Percentiles rank a stretch among this genome's conserved stretches.
phyloP scores from a whole-genome alignment of 2,888 invertebrate species.

The Ennomos erosarius region DNA sequence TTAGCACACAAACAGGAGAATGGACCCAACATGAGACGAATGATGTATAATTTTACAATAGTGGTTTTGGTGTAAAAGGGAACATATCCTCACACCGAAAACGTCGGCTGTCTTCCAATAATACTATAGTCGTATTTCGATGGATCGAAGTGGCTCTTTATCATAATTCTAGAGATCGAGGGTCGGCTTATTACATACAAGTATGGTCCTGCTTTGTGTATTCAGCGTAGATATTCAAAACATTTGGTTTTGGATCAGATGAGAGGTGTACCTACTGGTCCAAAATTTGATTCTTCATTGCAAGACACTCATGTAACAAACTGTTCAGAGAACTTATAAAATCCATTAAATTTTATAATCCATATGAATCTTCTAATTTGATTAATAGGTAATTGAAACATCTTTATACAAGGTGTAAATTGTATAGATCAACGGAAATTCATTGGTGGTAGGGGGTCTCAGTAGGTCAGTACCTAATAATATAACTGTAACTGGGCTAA shows the following conservation, averaged over 20 bases:
- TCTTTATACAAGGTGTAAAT: too few species aligned
- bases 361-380: too few species aligned
- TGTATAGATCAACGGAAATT: too few species aligned
- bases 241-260: constrained; percentile 46
- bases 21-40: too few species aligned
- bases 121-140: constrained; percentile 52
- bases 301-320: constrained; percentile 1
- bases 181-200: constrained; percentile 43
- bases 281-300: constrained; percentile 15
- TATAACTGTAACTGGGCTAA: too few species aligned
- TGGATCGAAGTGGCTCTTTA: constrained; percentile 56
- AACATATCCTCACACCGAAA: constrained; percentile 3
- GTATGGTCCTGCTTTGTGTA: constrained; percentile 53
- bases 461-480: too few species aligned
- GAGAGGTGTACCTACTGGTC: constrained; percentile 25
- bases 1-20: too few species aligned
- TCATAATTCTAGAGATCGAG: constrained; percentile 62
- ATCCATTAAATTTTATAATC: too few species aligned
- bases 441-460: too few species aligned
- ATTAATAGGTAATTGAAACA: too few species aligned
- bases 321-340: not conserved
- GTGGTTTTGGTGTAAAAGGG: too few species aligned
- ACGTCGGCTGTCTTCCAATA: constrained; percentile 31
- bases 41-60: too few species aligned
- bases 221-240: constrained; percentile 51